Conservation (phyloP, 2,113 vertebrate genomes). For the Hypocryptadius cinnamomeus region DNA sequence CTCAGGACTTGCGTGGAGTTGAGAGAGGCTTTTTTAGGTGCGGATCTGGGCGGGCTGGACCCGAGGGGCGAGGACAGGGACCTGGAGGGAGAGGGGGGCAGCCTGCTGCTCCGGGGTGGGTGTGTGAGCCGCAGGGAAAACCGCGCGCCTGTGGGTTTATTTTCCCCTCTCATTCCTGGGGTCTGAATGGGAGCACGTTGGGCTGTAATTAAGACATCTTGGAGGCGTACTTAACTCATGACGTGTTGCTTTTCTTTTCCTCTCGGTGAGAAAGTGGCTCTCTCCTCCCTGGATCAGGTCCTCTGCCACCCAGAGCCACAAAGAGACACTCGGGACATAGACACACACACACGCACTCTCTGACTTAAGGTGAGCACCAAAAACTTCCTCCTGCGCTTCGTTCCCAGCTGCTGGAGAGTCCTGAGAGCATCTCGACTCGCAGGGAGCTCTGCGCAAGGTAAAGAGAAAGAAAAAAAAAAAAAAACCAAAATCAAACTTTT, state of each 20-base stretch:
- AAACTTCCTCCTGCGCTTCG: slow-evolving; percentile 15
- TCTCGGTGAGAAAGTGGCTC: slow-evolving; percentile 69
- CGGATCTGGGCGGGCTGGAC: background rate
- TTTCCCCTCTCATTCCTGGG: slow-evolving; percentile 45
- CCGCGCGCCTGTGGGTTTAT: background rate
- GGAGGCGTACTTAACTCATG: slow-evolving; percentile 72
- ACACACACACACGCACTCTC: background rate
- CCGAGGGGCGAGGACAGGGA: slow-evolving; percentile 9
- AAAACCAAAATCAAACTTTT: background rate
- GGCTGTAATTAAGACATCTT: slow-evolving; percentile 72
- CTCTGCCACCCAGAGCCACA: slow-evolving; percentile 72
- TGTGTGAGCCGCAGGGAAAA: background rate
- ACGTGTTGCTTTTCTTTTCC: slow-evolving; percentile 76
- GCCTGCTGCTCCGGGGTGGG: background rate
- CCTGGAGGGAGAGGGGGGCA: background rate
- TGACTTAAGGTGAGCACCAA: slow-evolving; percentile 69
- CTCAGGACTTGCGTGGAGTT: background rate
- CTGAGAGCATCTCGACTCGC: slow-evolving; percentile 35
- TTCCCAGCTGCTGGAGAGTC: slow-evolving; percentile 19
- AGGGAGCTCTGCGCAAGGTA: slow-evolving; percentile 62
- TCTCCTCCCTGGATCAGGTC: slow-evolving; percentile 66
- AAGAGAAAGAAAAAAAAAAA: background rate
- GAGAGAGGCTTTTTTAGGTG: slow-evolving; percentile 4
- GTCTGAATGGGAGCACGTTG: slow-evolving; percentile 64
- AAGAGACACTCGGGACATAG: slow-evolving; percentile 62